phyloP scores from a whole-genome alignment of 2,888 invertebrate species.

The Epistrophe grossulariae region DNA sequence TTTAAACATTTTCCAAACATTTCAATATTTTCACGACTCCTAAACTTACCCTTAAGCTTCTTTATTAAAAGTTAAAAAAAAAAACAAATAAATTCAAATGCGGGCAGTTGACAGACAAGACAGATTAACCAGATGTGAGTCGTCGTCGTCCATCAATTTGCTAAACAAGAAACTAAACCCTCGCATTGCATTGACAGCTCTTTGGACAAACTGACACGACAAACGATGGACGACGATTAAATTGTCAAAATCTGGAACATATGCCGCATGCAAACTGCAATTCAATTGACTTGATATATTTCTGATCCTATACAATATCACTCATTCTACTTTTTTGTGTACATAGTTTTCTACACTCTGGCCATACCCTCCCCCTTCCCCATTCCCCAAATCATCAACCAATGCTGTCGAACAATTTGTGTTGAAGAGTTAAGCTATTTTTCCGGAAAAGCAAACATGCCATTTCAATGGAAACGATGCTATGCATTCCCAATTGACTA shows the following conservation, averaged over 20 bases:
- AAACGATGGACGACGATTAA: conserved; percentile 59
- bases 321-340: background rate
- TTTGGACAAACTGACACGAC: conserved; percentile 29
- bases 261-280: conserved; percentile 50
- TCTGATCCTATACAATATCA: conserved; percentile 9
- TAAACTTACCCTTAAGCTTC: background rate
- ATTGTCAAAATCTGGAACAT: conserved; percentile 72
- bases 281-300: conserved; percentile 55
- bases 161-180: conserved; percentile 41
- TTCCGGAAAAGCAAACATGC: conserved; percentile 71
- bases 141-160: conserved; percentile 53
- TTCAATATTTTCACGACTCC: background rate
- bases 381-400: no score
- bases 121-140: conserved; percentile 55
- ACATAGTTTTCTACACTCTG: background rate
- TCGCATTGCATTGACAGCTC: conserved; percentile 20
- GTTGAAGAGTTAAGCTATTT: conserved; percentile 24
- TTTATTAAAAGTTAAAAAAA: background rate
- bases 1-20: conserved; percentile 11
- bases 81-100: conserved; percentile 13
- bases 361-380: background rate
- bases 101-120: conserved; percentile 23
- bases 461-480: conserved; percentile 24
- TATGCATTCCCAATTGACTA: conserved; percentile 49
- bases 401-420: conserved; percentile 21